These are phyloP conservation scores for Hanleya hanleyi DNA, from an alignment of 2,888 invertebrate species.

Conservation along the genomic window DNA sequence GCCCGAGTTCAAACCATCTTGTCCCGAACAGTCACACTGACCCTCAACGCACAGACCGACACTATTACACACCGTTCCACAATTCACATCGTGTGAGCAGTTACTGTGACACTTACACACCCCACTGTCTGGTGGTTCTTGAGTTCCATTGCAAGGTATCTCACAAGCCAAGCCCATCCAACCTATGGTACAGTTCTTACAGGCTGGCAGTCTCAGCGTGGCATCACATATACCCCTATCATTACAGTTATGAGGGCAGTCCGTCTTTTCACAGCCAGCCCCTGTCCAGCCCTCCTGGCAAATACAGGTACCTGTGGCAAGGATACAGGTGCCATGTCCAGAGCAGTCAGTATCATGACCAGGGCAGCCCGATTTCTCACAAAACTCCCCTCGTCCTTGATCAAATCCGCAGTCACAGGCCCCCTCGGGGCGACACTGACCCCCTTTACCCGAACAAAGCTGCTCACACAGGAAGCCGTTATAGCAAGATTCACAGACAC, in stretches of 20 bases:
- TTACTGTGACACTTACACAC: slow-evolving; percentile 29
- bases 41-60: slow-evolving; percentile 38
- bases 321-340: slow-evolving; percentile 48
- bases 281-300: slow-evolving; percentile 46
- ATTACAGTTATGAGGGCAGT: slow-evolving; percentile 52
- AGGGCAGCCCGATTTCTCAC: slow-evolving; percentile 54
- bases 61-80: slow-evolving; percentile 37
- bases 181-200: slow-evolving; percentile 48
- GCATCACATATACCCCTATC: slow-evolving; percentile 42
- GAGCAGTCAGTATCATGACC: slow-evolving; percentile 48
- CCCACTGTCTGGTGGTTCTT: slow-evolving; percentile 52
- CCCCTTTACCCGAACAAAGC: slow-evolving; percentile 45
- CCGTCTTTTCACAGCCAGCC: slow-evolving; percentile 26
- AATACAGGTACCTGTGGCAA: slow-evolving; percentile 34
- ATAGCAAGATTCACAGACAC: slow-evolving; percentile 39
- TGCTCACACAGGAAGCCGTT: slow-evolving; percentile 37
- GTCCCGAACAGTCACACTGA: slow-evolving; percentile 25
- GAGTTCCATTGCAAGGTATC: slow-evolving; percentile 48
- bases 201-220: slow-evolving; percentile 40
- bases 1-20: slow-evolving; percentile 28
- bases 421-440: slow-evolving; percentile 40
- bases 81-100: slow-evolving; percentile 38
- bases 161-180: slow-evolving; percentile 61
- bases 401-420: slow-evolving; percentile 52
- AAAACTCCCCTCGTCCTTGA: slow-evolving; percentile 51